Evolutionary conservation across 2,113 vertebrate genomes (phyloP).

Genomic region (Bujurquina vittata): DNA sequence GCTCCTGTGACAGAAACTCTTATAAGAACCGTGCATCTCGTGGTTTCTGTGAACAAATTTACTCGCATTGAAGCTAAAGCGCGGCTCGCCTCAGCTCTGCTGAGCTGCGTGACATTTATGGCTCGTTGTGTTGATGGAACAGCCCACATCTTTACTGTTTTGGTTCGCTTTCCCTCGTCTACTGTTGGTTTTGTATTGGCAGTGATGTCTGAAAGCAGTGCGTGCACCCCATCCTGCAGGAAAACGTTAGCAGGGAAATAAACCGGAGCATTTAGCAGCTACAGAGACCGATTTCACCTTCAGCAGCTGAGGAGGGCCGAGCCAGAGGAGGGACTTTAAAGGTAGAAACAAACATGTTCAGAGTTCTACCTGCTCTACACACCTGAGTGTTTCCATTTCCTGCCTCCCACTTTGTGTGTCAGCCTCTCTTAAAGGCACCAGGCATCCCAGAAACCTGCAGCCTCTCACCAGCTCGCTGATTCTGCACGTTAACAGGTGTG

Average conservation of each 20-base stretch:
- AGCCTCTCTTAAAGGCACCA: no score
- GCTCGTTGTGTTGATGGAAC: neutral
- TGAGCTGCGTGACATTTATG: neutral
- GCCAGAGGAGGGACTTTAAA: no score
- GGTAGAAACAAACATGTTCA: no score
- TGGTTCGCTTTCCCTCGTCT: neutral
- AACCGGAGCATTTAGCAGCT: neutral
- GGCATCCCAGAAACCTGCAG: neutral
- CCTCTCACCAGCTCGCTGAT: neutral
- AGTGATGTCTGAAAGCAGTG: neutral
- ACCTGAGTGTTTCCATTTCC: fast-evolving
- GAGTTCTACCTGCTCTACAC: fast-evolving
- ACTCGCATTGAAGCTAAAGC: neutral
- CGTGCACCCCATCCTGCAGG: neutral
- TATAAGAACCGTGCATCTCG: neutral
- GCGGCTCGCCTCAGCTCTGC: neutral
- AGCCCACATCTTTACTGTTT: neutral
- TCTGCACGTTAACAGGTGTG: neutral
- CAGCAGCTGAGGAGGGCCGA: no score
- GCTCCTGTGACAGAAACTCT: neutral
- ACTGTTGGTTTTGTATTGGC: neutral
- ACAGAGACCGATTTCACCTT: no score
- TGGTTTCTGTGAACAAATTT: neutral
- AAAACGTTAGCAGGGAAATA: neutral
- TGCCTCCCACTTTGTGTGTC: no score